Base-by-base conservation (phyloP, 2,797 vertebrate species). In the Lateolabrax maculatus region DNA sequence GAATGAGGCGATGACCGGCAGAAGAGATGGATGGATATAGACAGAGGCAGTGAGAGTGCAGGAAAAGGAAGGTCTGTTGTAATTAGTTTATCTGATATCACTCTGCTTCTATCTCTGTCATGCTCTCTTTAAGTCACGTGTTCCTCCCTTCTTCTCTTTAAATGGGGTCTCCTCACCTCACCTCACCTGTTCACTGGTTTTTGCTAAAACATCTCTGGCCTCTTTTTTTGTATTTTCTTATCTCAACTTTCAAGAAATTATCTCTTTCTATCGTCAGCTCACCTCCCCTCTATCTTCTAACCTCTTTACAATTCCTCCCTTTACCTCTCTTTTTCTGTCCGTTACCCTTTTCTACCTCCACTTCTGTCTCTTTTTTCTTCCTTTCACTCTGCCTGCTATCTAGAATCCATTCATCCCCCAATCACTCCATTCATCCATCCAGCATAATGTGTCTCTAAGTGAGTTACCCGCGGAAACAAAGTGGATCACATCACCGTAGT, bases 81-180 rank as follows among this genome's bases (percentile, higher is more conserved):
- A 93, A 94, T 94, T 84, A 83, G 90, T 92, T 93, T 93, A 93
- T 85, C 87, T 86, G 21, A 81, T 71, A 90, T 88, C 86, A n/a
- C 87, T 83, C 77, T 65, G 61, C 84, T 51, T 72, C 79, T 43
- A 57, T 82, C 84, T 82, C 71, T 49, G 65, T 71, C 83, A 65
- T 62, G 53, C 44, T 65, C 71, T 75, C 48, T 10, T 57, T n/a
- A n/a, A 70, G 52, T 60, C 79, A 62, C 73, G 61, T 8, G 1
- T 76, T 69, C 39, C 25, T 72, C 31, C 25, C 18, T n/a, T 36
- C 34, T 60, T 51, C 31, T 39, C 62, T 68, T 60, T 51, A 46
- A 63, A 34, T 41, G 37, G 51, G 3, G 51, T 74, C 44, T 61
- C 27, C 18, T 77, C 41, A 27, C 63, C 61, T 77, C 56, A 51